Evolutionary conservation across 92 coral and sea anemone genomes (phyloP).

Genomic region (Desmophyllum pertusum): DNA sequence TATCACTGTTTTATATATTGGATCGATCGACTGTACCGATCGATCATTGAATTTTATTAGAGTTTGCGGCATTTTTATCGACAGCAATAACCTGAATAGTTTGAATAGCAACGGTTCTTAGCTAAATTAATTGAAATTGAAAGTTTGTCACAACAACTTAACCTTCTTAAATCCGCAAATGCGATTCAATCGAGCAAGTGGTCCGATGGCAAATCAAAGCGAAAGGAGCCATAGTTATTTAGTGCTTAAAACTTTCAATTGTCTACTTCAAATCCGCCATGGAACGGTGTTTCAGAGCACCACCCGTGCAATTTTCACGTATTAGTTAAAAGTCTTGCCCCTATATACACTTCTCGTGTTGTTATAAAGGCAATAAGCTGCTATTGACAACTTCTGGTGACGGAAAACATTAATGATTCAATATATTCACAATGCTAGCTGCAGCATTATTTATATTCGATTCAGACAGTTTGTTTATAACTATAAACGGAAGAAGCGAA

Average conservation of each 20-base stretch:
- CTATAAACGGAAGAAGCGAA: neutral
- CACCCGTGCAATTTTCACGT: no score
- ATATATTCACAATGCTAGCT: neutral
- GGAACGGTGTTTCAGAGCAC: no score
- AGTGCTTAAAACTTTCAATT: neutral
- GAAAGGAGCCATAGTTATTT: neutral
- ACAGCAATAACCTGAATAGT: neutral
- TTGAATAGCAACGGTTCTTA: neutral
- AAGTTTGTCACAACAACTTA: neutral
- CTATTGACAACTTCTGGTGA: neutral
- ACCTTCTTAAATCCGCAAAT: neutral
- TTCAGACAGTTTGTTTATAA: no score
- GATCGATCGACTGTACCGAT: neutral
- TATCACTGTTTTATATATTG: neutral
- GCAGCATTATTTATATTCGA: neutral
- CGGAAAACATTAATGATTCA: neutral
- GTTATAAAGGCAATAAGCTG: neutral
- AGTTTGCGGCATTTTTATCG: neutral
- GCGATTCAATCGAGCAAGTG: neutral
- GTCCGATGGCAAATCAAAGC: neutral
- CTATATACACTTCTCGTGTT: neutral
- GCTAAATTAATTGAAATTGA: neutral
- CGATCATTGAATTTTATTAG: neutral
- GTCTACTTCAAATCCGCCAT: neutral
- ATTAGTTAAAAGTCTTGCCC: neutral